A percentile compares a stretch with the other conserved stretches of the same genome.
These are phyloP conservation scores for Tetramorium parvispinum DNA, from an alignment of 1,140 invertebrate genomes.

Conservation along the genomic window DNA sequence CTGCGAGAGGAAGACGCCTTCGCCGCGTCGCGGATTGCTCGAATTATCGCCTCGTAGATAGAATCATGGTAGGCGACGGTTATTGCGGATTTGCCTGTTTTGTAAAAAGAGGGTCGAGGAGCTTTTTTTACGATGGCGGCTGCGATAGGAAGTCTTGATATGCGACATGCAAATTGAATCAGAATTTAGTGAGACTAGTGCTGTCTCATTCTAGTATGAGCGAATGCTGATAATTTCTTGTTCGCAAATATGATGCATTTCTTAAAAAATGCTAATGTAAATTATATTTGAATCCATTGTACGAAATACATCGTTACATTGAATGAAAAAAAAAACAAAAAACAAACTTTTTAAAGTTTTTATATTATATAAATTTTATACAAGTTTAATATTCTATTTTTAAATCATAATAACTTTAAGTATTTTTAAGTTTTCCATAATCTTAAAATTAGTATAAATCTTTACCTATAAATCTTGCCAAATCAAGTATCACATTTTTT, in stretches of 20 bases:
- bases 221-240: not conserved
- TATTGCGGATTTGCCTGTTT: conserved; percentile 58
- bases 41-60: conserved; percentile 55
- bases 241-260: not conserved
- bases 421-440: not conserved
- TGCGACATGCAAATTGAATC: conserved; percentile 49
- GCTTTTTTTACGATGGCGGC: conserved; percentile 25
- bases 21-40: conserved; percentile 51
- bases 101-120: conserved; percentile 24
- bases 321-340: not conserved
- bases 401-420: not conserved
- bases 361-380: not conserved
- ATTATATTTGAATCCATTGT: not conserved
- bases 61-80: conserved; percentile 48
- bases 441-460: not conserved
- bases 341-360: not conserved
- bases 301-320: not conserved
- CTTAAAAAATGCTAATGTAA: conserved; percentile 12
- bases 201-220: conserved; percentile 3
- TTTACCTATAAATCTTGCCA: not conserved
- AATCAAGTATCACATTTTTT: not conserved
- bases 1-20: conserved; percentile 54
- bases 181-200: conserved; percentile 48
- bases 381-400: not conserved
- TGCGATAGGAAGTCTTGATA: conserved; percentile 48